Base-by-base conservation (phyloP, 2,797 vertebrate species). In the Gadopsis marmoratus region DNA sequence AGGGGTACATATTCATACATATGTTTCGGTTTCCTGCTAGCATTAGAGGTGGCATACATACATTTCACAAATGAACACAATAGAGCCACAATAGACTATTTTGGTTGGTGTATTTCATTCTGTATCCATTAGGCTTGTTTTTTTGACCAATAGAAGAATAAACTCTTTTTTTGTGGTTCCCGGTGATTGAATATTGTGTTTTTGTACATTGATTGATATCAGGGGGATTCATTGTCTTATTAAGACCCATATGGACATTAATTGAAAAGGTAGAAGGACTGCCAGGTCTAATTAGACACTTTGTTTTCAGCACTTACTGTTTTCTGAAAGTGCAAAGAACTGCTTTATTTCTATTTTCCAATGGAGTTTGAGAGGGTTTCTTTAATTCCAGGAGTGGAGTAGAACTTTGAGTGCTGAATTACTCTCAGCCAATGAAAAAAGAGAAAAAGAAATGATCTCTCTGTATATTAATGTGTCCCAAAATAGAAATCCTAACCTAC, bases 401-500 rank as follows among this genome's bases (percentile, higher is more conserved):
- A 7, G 14, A 41, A 54, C 55, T 50, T n/a, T 59, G 48, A 43
- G 48, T 11, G 3, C 12, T 43, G 23, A 67, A 58, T 29, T 55
- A 21, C 51, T 72, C 58, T 45, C 37, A 65, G 19, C 31, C 35
- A 17, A 21, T 51, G 16, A 19, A 68, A 75, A 60, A 45, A 45
- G 2, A 9, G 1, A 64, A 19, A 67, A 19, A 66, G 31, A 41
- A 50, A 71, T 39, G 0, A 17, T 37, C 16, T 17, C 2, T 13
- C 29, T 71, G 21, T 61, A 33, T 51, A 45, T 74, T 21, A 55
- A 2, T 29, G 5, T 50, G 51, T 68, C 65, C 51, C 7, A 1
- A 48, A 86, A 76, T 76, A 73, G 48, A 76, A 10, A 6, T 26
- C 56, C 23, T 33, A 71, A 35, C 59, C 62, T 0, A 41, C 19